Evolutionary conservation across 2,113 vertebrate species (phyloP).

Genomic region (Microcebus lehilahytsara): DNA sequence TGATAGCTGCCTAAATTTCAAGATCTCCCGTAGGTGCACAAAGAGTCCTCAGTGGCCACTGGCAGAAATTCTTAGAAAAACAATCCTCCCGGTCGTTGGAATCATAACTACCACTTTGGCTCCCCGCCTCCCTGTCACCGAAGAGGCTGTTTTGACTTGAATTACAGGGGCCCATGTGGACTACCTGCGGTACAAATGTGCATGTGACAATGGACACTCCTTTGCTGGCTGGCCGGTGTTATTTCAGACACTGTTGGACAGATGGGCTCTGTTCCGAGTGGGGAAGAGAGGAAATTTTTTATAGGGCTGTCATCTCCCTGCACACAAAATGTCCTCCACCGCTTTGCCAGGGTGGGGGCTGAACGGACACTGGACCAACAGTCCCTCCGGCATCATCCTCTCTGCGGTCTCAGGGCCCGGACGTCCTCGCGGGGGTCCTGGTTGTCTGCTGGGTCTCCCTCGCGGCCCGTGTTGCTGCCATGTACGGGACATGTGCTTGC

Average conservation of each 20-base stretch:
- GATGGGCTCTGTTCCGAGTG: constrained; percentile 31
- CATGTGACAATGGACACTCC: constrained; percentile 53
- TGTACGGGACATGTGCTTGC: not conserved
- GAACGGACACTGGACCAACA: not conserved
- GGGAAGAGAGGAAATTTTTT: not conserved
- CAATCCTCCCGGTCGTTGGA: constrained; percentile 46
- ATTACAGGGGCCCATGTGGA: constrained; percentile 37
- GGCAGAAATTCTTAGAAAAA: constrained; percentile 64
- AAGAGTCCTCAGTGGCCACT: constrained; percentile 11
- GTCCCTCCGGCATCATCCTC: not conserved
- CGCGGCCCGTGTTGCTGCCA: not conserved
- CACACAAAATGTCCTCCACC: not conserved
- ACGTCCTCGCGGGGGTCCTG: not conserved
- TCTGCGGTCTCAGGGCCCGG: not conserved
- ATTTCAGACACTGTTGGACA: constrained; percentile 62
- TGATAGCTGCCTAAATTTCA: constrained; percentile 56
- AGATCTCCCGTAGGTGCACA: constrained; percentile 35
- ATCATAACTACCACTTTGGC: constrained; percentile 25
- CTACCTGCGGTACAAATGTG: constrained; percentile 20
- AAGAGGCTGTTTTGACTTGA: constrained; percentile 60
- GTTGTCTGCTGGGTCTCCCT: not conserved
- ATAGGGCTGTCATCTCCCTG: not conserved
- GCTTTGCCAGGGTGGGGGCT: not conserved
- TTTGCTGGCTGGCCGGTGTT: not conserved
- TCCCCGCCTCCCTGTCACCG: constrained; percentile 1